A percentile compares a stretch with the other conserved stretches of the same genome.
These are phyloP conservation scores for Tauraco erythrolophus DNA, from an alignment of 2,113 vertebrate species.

Conservation along the genomic window DNA sequence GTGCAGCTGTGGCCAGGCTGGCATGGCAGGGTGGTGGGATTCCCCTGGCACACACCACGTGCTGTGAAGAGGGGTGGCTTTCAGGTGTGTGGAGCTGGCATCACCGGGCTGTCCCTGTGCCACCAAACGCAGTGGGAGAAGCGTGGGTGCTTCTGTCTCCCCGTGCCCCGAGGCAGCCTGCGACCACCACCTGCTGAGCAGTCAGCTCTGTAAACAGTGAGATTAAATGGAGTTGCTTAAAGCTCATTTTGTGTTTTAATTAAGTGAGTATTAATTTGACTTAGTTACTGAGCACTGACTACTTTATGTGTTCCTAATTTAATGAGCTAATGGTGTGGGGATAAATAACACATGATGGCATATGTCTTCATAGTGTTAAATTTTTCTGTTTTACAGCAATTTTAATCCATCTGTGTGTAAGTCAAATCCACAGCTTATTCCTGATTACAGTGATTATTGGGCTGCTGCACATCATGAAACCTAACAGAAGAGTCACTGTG, in stretches of 20 bases:
- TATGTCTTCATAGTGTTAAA: neutral
- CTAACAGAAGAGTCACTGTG: neutral
- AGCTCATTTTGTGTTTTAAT: constrained; percentile 58
- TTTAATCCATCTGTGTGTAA: constrained; percentile 19
- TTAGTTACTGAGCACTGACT: constrained; percentile 46
- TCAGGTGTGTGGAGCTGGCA: fast-evolving
- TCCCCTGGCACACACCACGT: fast-evolving
- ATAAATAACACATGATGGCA: constrained; percentile 68
- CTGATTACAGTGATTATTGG: neutral
- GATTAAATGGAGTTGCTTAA: neutral
- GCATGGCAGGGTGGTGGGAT: neutral
- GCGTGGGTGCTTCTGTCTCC: fast-evolving
- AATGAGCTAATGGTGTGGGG: constrained; percentile 56
- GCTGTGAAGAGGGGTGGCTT: neutral
- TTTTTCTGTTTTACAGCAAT: constrained; percentile 37
- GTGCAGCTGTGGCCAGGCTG: too few species aligned
- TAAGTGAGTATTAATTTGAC: constrained; percentile 66
- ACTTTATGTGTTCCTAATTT: constrained; percentile 62
- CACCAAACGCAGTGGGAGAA: fast-evolving
- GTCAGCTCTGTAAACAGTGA: neutral
- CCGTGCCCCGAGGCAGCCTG: neutral
- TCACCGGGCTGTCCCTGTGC: neutral
- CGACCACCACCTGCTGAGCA: neutral
- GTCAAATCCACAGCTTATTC: neutral
- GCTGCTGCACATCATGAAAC: neutral